Base-by-base conservation (phyloP, 2,797 vertebrate species). In the Urophycis tenuis region DNA sequence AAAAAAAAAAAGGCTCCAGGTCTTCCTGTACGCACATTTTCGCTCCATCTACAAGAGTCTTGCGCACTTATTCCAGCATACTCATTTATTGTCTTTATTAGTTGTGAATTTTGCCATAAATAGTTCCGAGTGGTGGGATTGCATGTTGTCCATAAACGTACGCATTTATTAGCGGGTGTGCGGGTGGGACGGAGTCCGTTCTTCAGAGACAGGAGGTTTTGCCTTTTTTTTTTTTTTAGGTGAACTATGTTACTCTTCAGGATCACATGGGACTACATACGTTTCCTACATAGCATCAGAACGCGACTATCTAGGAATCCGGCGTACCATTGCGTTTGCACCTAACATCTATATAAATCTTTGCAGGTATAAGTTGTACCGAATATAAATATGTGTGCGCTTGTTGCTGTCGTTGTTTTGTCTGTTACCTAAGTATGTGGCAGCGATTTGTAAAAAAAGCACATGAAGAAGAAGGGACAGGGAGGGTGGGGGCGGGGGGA, bases 41-140 rank as follows among this genome's bases (percentile, higher is more conserved):
- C 77, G 72, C 79, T 78, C 80, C 76, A 75, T 89, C 84, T 84
- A 31, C 78, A 77, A 83, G 83, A 86, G 79, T 87, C 80, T 72
- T 79, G 80, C 77, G 78, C 85, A 77, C 71, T 79, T 75, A 73
- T 85, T 88, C 83, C 84, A 85, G 83, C 88, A 82, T 82, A 84
- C 82, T 85, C 86, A 81, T 70, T n/a, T 75, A 36, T 77, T 69
- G 84, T 82, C 84, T 83, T 85, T 31, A 33, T 71, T 32, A 70
- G 29, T 89, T 73, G 79, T 85, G 74, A 19, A 78, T 74, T 78
- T 84, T 75, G 85, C 81, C 86, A 85, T 72, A 67, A 83, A 85
- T 82, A 85, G 77, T 80, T 74, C 45, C 14, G 45, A 45, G 36
- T 74, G 29, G 30, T n/a, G 14, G 39, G 29, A 30, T 39, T 70